Evolutionary conservation across 2,888 invertebrate species (phyloP), one percentile per base, ranked within the genome.

Genomic region (Hemithea aestivaria): DNA sequence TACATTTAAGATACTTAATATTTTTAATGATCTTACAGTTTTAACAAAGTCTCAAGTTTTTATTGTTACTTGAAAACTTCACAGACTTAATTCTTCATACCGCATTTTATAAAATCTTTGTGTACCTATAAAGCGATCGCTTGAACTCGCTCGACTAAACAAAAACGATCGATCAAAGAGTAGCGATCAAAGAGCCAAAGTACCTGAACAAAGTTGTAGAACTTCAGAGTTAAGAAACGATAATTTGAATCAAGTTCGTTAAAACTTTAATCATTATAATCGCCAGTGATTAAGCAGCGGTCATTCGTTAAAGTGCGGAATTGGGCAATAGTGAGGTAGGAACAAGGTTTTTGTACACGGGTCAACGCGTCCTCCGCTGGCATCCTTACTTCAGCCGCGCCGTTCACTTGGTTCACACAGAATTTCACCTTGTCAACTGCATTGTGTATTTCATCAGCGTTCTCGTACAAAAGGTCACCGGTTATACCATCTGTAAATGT

Each of bases 351-450:
- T 44, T 47, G 22, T 33, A 48, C 50, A 53, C 53, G 52, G 70
- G 68, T 66, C 70, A 67, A 45, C 60, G 62, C 62, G 72, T 71
- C 70, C 66, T 69, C 66, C 62, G 53, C 56, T 58, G 49, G 58
- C 69, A 75, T 74, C 73, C 73, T 71, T 41, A 68, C 66, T 59
- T 56, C 58, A 58, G 61, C 56, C 53, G 56, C 62, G 69, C 78
- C 80, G 57, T 77, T 79, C 80, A 80, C 80, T 80, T 62, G 48
- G 62, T 68, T 42, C 36, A 33, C 41, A 61, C 66, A 59, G 69
- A 75, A 79, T 76, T 78, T 81, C 73, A 79, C 81, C 81, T 80
- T 80, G 80, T 66, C 70, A 68, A 69, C 67, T 62, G 62, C 63
- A 66, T 62, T 69, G 69, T 66, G 60, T 68, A 62, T 68, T 68